Evolutionary conservation across 2,888 invertebrate genomes (phyloP).

Genomic region (Tupiocoris notatus): DNA sequence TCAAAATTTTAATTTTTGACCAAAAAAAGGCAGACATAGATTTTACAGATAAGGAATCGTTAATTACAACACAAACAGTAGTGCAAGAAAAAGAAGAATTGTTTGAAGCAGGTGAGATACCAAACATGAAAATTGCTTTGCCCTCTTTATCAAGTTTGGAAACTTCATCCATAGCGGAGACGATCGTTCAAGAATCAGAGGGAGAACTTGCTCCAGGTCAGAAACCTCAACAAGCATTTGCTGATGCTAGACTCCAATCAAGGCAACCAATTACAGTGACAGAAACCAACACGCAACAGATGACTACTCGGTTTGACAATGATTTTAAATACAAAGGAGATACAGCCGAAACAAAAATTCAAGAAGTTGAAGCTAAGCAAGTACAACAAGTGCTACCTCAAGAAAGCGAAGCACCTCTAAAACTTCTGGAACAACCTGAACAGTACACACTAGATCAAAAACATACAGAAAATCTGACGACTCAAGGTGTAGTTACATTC

Average conservation of each 20-base stretch:
- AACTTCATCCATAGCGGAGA: conserved; percentile 60
- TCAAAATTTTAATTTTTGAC: conserved; percentile 57
- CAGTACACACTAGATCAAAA: conserved; percentile 52
- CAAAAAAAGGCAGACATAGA: conserved; percentile 62
- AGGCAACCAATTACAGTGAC: conserved; percentile 63
- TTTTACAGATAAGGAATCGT: conserved; percentile 63
- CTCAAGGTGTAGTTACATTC: conserved; percentile 62
- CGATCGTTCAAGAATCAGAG: conserved; percentile 68
- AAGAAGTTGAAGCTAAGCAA: conserved; percentile 65
- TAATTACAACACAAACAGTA: conserved; percentile 61
- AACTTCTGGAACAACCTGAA: conserved; percentile 54
- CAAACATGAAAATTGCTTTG: conserved; percentile 53
- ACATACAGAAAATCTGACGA: conserved; percentile 56
- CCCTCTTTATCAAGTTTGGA: conserved; percentile 59
- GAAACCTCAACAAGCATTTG: conserved; percentile 58
- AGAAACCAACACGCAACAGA: conserved; percentile 62
- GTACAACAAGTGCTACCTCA: conserved; percentile 62
- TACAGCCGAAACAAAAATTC: conserved; percentile 58
- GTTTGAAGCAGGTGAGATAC: conserved; percentile 57
- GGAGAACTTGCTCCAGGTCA: conserved; percentile 58
- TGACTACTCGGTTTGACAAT: conserved; percentile 58
- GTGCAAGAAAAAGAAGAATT: conserved; percentile 62
- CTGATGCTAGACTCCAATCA: conserved; percentile 61
- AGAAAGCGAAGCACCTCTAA: conserved; percentile 63
- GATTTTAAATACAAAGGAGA: conserved; percentile 60